A percentile compares a stretch with the other conserved stretches of the same genome.
These are phyloP conservation scores for Sebastes jordani DNA, from an alignment of 2,797 vertebrate species.

Conservation along the genomic window DNA sequence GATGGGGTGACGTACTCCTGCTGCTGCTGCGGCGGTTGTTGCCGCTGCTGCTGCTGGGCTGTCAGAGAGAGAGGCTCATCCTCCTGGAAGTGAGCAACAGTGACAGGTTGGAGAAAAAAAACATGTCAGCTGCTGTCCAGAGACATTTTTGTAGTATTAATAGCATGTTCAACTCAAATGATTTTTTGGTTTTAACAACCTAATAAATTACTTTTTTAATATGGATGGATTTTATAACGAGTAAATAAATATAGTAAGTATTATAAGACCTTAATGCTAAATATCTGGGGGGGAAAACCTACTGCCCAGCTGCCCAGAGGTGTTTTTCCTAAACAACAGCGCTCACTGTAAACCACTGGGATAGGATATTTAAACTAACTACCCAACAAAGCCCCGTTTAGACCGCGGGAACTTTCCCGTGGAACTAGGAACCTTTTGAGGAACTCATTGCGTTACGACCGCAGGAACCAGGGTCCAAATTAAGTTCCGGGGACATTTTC, in stretches of 20 bases:
- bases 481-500: too few relatives aligned
- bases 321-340: neutral
- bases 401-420: too few relatives aligned
- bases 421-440: too few relatives aligned
- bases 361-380: neutral
- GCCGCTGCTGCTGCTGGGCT: slow-evolving; percentile 41
- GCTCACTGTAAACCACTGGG: neutral
- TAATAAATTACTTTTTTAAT: neutral
- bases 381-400: neutral
- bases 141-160: neutral
- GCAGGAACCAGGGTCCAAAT: too few relatives aligned
- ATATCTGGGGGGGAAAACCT: neutral
- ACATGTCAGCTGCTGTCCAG: neutral
- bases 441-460: too few relatives aligned
- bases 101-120: neutral
- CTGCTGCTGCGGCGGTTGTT: slow-evolving; percentile 47
- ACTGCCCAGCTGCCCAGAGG: neutral
- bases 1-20: slow-evolving; percentile 84
- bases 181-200: neutral
- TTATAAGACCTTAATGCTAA: neutral
- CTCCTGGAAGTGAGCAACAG: slow-evolving; percentile 58
- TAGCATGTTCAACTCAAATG: neutral
- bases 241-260: neutral
- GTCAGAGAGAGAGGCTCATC: slow-evolving; percentile 67
- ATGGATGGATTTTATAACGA: neutral